Base-by-base conservation (phyloP, 2,888 invertebrate species). In the Acanthosepion pharaonis region DNA sequence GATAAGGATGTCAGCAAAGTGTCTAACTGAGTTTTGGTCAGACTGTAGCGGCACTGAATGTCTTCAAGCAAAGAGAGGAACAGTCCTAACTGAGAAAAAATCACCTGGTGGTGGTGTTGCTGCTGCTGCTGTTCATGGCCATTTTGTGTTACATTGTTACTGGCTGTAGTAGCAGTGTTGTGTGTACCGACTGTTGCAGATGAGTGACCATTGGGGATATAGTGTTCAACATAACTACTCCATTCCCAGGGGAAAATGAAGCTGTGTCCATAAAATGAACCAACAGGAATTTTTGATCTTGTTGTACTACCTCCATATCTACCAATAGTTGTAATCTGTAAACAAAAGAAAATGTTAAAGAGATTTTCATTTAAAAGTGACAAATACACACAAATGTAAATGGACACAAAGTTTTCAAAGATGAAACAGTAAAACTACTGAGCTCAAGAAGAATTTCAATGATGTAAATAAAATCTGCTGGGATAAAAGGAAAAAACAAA, bases 251-350 rank as follows among this genome's bases (percentile, higher is more conserved):
- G 98, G 25, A 99, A 98, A 94, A 97, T 97, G 5, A 98, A 98
- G 91, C 99, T 98, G 97, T 99, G 99, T 0, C 99, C 99, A 97
- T 99, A 99, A 97, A 99, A 99, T 97, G 98, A 98, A n/a, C 99
- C 99, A 91, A 99, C 98, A 0, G 99, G 99, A 95, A 99, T 99
- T 97, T 98, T 98, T 96, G 99, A 99, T 96, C 99, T 98, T 94
- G 99, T 98, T 20, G 99, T 98, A 51, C 99, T 98, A 98, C 99
- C 99, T 93, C 99, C 99, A 97, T 99, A 99, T 25, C 99, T 98
- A 23, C 99, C 99, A 96, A 99, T 99, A 1, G 98, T 98, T 64
- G 99, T 99, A 95, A 99, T 98, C 98, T 98, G 97, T 33, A 78
- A 33, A n/a, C 33, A 91, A 97, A 95, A 95, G 42, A 93, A 94